Evolutionary conservation across 2,888 invertebrate species (phyloP), one percentile per base, ranked within the genome.

Genomic region (Itoplectis maculator): DNA sequence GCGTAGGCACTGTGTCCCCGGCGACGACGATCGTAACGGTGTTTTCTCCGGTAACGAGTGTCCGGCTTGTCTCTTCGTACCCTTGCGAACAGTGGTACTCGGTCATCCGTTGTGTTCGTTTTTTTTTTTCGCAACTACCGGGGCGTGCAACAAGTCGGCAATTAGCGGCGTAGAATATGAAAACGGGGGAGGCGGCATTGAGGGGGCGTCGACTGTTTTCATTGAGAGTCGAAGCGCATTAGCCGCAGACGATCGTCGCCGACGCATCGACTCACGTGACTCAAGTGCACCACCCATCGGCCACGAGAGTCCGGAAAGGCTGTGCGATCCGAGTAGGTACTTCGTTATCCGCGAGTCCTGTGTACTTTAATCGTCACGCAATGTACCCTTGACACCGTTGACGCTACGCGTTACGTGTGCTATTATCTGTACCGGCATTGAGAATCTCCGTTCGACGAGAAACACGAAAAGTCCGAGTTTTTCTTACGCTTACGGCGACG

Each of bases 311-410:
- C 82, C 82, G 82, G 82, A 82, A 82, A 82, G 79, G 65, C 73
- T 74, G 79, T 74, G 79, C 74, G 73, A 75, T 49, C 79, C 82
- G 61, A 82, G 72, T 72, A 72, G 76, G 54, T 42, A 72, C 47
- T 49, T 59, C 66, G 65, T 51, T n/a, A 65, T 61, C 49, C 49
- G 35, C 29, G 59, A n/a, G 13, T 8, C 47, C 20, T 40, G 63
- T 69, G 75, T 78, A 73, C 74, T 79, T n/a, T 75, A 72, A 82
- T 56, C 54, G 77, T 82, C 85, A 85, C 81, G 85, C 81, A 82
- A 86, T 75, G 69, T 70, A 86, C 82, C 86, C 86, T 86, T 86
- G 86, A 85, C 86, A 86, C 65, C 29, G 6, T 83, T 84, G 37
- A 13, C 51, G 73, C 35, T 35, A 15, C 13, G 65, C 23, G 47